Conservation (phyloP, 1,140 invertebrate species). For the Laodelphax striatellus region DNA sequence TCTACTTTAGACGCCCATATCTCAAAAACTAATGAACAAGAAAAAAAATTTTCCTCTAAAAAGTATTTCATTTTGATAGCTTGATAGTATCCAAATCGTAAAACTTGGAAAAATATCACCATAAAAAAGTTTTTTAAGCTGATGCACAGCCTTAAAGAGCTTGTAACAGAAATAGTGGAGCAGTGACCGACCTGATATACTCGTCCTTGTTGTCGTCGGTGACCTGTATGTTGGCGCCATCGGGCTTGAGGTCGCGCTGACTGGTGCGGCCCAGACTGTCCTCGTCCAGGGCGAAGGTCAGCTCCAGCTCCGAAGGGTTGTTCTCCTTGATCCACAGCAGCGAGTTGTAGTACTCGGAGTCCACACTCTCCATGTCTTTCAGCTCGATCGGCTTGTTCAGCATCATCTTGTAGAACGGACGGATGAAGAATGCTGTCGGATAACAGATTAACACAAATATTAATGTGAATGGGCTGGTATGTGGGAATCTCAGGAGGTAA, state of each 20-base stretch:
- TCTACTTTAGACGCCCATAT: too few species aligned
- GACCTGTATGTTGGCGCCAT: slow-evolving; percentile 80
- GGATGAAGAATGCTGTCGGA: slow-evolving; percentile 93
- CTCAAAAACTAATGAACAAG: too few species aligned
- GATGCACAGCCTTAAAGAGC: too few species aligned
- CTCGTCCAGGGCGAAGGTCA: slow-evolving; percentile 93
- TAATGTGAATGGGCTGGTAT: too few species aligned
- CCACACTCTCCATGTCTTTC: slow-evolving; percentile 97
- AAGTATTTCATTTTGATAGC: too few species aligned
- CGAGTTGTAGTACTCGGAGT: slow-evolving; percentile 97
- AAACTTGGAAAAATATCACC: too few species aligned
- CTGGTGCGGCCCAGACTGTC: slow-evolving; percentile 91
- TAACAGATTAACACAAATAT: not conserved
- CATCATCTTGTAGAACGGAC: slow-evolving; percentile 99
- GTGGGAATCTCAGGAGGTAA: too few species aligned
- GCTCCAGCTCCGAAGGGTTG: slow-evolving; percentile 85
- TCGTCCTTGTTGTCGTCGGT: slow-evolving; percentile 94
- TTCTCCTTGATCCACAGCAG: slow-evolving; percentile 95
- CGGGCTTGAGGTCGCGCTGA: slow-evolving; percentile 81
- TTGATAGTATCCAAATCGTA: too few species aligned
- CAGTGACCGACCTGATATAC: slow-evolving; percentile 70
- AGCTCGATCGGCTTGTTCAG: slow-evolving; percentile 85
- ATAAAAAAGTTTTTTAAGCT: too few species aligned
- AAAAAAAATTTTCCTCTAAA: too few species aligned
- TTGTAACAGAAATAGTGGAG: too few species aligned